Conservation (phyloP, 2,888 invertebrate genomes). For the Euplagia quadripunctaria region DNA sequence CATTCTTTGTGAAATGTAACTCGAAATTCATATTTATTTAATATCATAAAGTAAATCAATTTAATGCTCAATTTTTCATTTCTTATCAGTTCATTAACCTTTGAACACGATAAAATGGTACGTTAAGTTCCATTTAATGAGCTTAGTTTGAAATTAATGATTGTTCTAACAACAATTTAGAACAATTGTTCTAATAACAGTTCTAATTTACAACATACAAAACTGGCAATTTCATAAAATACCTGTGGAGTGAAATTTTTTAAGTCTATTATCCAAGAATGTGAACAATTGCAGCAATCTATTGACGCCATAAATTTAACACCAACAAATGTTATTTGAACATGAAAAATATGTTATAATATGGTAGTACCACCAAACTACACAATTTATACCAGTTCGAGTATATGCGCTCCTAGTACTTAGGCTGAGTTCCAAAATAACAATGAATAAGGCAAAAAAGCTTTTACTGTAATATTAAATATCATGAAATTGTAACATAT, state of each 20-base stretch:
- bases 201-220: not conserved
- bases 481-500: slow-evolving; percentile 41
- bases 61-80: not conserved
- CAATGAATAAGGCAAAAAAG: not conserved
- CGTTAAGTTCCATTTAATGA: slow-evolving; percentile 5
- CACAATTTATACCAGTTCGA: not conserved
- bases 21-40: not conserved
- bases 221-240: not conserved
- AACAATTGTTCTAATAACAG: no score
- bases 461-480: not conserved
- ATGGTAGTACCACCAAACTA: not conserved
- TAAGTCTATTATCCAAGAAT: not conserved
- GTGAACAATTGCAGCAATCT: not conserved
- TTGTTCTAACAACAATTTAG: not conserved
- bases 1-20: no score
- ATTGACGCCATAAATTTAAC: not conserved
- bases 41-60: not conserved
- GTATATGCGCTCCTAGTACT: not conserved
- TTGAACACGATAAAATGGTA: not conserved
- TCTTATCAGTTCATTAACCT: slow-evolving; percentile 2
- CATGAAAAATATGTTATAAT: not conserved
- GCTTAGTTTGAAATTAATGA: not conserved
- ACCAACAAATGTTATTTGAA: not conserved
- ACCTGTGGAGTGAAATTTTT: not conserved
- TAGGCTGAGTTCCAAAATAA: not conserved